Conservation (phyloP, 2,113 vertebrate species). For the Rhinichthys klamathensis region DNA sequence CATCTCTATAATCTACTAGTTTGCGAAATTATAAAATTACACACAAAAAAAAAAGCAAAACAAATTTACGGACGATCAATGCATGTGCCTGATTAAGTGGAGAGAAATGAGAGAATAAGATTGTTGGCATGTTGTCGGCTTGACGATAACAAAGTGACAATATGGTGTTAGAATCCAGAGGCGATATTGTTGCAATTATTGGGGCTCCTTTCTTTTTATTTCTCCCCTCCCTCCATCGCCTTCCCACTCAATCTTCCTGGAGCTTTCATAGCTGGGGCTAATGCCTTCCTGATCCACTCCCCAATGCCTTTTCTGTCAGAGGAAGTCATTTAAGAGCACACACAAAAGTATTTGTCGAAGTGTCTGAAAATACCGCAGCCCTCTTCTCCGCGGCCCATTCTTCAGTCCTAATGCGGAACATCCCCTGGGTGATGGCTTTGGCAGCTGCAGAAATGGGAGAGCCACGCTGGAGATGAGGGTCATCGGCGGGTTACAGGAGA, state of each 20-base stretch:
- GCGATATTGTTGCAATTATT: constrained; percentile 78
- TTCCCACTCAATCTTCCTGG: constrained; percentile 72
- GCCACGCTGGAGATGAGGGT: constrained; percentile 78
- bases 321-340: constrained; percentile 79
- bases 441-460: constrained; percentile 80
- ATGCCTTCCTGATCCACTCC: constrained; percentile 79
- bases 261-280: constrained; percentile 75
- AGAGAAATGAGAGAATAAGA: constrained; percentile 66
- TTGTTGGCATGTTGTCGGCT: constrained; percentile 78
- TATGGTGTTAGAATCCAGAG: constrained; percentile 77
- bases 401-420: constrained; percentile 80
- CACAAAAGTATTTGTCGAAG: constrained; percentile 81
- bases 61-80: constrained; percentile 42
- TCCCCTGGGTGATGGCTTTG: constrained; percentile 81
- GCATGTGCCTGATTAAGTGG: constrained; percentile 72
- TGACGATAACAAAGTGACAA: constrained; percentile 78
- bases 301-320: constrained; percentile 74
- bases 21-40: constrained; percentile 69
- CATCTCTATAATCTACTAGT: constrained; percentile 69
- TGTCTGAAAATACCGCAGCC: constrained; percentile 76
- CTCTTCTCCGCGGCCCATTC: constrained; percentile 77
- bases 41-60: not conserved
- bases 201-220: constrained; percentile 55
- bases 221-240: constrained; percentile 41
- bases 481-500: constrained; percentile 73